Percentiles rank a stretch among this genome's conserved stretches.
These are phyloP conservation scores for Apostichopus leukothele DNA, from an alignment of 53 echinoderm and acorn worm species.

Conservation along the genomic window DNA sequence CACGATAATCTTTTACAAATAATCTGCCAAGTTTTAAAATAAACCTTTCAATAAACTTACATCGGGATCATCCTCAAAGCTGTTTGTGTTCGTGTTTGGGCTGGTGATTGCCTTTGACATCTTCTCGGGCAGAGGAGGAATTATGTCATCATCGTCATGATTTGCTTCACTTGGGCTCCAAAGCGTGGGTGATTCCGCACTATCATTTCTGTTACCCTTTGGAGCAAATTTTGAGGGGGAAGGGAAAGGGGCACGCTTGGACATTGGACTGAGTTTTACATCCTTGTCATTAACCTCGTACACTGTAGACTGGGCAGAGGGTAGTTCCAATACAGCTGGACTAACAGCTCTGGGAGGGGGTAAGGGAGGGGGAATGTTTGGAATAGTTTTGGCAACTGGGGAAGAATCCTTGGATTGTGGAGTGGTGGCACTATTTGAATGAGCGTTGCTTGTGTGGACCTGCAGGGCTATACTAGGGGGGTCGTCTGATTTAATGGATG, in stretches of 20 bases:
- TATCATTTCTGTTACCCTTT: background rate
- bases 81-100: no score
- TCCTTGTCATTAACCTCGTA: slow-evolving; percentile 19
- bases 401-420: slow-evolving; percentile 6
- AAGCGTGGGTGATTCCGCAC: background rate
- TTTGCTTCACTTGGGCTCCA: background rate
- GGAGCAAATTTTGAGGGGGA: background rate
- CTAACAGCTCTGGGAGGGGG: slow-evolving; percentile 34
- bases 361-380: slow-evolving; percentile 18
- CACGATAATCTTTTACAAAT: no score
- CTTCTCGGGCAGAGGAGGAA: slow-evolving; percentile 12
- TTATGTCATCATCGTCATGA: background rate
- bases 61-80: background rate
- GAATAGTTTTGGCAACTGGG: background rate
- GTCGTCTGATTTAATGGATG: background rate
- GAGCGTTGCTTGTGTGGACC: background rate
- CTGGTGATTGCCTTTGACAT: background rate
- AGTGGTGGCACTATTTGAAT: background rate
- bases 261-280: slow-evolving; percentile 31
- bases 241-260: slow-evolving; percentile 32
- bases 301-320: background rate
- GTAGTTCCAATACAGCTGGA: background rate
- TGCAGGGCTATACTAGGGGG: background rate
- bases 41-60: background rate
- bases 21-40: no score